Base-by-base conservation (phyloP, 2,888 invertebrate genomes). In the Frankliniella fusca region DNA sequence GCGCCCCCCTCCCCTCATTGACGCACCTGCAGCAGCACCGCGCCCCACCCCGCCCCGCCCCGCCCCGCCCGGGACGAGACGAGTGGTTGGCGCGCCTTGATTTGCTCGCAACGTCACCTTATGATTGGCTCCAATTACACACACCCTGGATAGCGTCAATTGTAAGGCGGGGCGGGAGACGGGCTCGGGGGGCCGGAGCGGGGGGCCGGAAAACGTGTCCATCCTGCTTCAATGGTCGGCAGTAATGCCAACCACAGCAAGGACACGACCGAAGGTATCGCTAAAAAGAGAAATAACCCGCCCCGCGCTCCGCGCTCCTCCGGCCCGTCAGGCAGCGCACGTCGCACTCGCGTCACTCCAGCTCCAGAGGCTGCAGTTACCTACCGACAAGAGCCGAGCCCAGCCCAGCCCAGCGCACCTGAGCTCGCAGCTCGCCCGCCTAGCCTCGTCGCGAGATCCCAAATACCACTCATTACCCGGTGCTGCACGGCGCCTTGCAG, bases 41-140 rank as follows among this genome's bases (percentile, higher is more conserved):
- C 38, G 38, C 38, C 38, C 38, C 38, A 38, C 38, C 38, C 38
- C 38, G 61, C 61, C 61, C 11, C 61, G 61, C 61, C 61, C 11
- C 61, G 61, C 61, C 61, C 11, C 61, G 11, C 61, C 61, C 10
- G 61, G 18, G 61, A 61, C 18, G 12, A 61, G 15, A 15, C 1
- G 15, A 61, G 61, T 38, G 61, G 11, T 61, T 61, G 10, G n/a
- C 61, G 61, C 38, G 38, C 38, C 61, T 61, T 61, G 61, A 61
- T 61, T 61, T 61, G 61, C 61, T n/a, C 61, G 18, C 61, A 61
- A 61, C 61, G 61, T 61, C 61, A 61, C 61, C 61, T 61, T 61
- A 61, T 61, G 61, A 61, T 61, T 61, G 61, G 18, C 61, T 20
- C 20, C 61, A 61, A 61, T 61, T 61, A 61, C 15, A 61, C 15